Evolutionary conservation across 2,797 vertebrate genomes (phyloP).

Genomic region (Gymnodraco acuticeps): DNA sequence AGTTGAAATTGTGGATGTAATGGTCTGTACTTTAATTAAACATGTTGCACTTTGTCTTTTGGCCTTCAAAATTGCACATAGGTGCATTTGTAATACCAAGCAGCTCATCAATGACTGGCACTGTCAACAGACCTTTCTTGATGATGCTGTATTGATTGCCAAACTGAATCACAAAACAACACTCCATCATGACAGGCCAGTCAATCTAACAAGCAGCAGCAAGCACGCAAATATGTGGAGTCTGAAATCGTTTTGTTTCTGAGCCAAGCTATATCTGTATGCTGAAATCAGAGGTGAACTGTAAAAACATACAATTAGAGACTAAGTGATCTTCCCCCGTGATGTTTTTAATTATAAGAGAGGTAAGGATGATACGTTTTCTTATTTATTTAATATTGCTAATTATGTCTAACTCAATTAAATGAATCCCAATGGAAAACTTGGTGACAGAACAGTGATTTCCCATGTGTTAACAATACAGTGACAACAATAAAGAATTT

Average conservation of each 20-base stretch:
- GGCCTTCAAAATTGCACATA: constrained; percentile 28
- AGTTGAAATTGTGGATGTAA: constrained; percentile 5
- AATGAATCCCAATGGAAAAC: too few relatives aligned
- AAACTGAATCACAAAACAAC: constrained; percentile 49
- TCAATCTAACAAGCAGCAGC: constrained; percentile 40
- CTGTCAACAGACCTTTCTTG: constrained; percentile 54
- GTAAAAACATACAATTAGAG: neutral
- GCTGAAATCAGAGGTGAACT: constrained; percentile 1
- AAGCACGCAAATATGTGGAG: constrained; percentile 34
- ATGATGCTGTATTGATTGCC: constrained; percentile 59
- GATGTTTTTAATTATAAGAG: neutral
- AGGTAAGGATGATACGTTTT: neutral
- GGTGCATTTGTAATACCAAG: constrained; percentile 57
- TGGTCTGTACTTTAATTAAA: constrained; percentile 7
- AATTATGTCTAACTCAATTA: neutral
- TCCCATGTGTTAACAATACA: neutral
- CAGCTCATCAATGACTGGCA: constrained; percentile 56
- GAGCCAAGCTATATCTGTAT: neutral
- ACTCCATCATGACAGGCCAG: constrained; percentile 43
- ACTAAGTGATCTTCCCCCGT: neutral
- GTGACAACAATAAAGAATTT: neutral
- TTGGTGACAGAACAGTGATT: neutral
- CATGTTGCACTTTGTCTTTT: constrained; percentile 38
- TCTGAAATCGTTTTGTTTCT: constrained; percentile 19
- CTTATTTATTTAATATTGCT: neutral